Base-by-base conservation (phyloP, 2,797 vertebrate species). In the Limosa lapponica region DNA sequence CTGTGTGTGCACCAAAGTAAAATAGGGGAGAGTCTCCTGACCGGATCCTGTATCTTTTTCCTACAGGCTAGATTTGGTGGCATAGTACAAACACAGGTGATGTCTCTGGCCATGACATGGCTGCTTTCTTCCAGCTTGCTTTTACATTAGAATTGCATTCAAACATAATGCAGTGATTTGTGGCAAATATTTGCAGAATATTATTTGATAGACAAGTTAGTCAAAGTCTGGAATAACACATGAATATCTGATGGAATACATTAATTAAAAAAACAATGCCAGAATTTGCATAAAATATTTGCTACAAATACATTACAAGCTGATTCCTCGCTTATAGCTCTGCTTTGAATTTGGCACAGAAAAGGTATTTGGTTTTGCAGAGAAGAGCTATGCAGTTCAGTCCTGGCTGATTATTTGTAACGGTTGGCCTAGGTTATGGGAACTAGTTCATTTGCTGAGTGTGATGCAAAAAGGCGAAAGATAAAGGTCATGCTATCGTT, bases 391-490 rank as follows among this genome's bases (percentile, higher is more conserved):
- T 34, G 59, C 49, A 66, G 23, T 90, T 89, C 32, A 55, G 30
- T 69, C 62, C 32, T 86, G 49, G 10, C 69, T 78, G 72, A 57
- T 93, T 83, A 43, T 51, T 78, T 94, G 66, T 93, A 78, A 30
- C 78, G 71, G 59, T 87, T 96, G 89, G 90, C 89, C 78, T 82
- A 77, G 78, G 83, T 89, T 94, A 82, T 87, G 78, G 73, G 92
- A 95, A 81, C 75, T 80, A 57, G 70, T 94, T 95, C 48, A 80
- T 95, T 97, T 93, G 49, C 72, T 71, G 64, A 74, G 27, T 59
- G 46, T 89, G 90, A 93, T 89, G 94, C 51, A 79, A 94, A 59
- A 72, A 90, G 84, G 69, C 93, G 72, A 96, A 94, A 91, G 82
- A 96, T 93, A 80, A 94, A 96, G 86, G 92, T 90, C 82, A 46